Base-by-base conservation (phyloP, 2,113 vertebrate genomes). In the Halichoeres trimaculatus region DNA sequence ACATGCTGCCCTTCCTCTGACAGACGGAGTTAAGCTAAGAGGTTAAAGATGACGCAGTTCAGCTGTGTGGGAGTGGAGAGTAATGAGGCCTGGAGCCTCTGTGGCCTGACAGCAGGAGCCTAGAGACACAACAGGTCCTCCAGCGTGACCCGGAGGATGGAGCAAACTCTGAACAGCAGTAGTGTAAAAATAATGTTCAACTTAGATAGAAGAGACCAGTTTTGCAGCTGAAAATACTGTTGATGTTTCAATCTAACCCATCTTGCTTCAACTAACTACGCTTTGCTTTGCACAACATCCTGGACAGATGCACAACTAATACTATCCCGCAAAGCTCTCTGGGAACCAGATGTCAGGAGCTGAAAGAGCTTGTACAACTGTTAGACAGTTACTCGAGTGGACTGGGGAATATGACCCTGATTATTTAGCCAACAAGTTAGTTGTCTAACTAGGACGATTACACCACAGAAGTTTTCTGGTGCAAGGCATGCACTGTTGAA, bases 21-120 rank as follows among this genome's bases (percentile, higher is more conserved):
- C 88, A 84, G 80, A 90, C 76, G 59, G 77, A 72, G 75, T 57
- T 71, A 89, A 89, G 89, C 73, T 74, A 72, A 47, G 73, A 89
- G 85, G 90, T 92, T 91, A 90, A 92, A 89, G 76, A 86, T 93
- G 88, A 92, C 70, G 81, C 81, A 84, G 63, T 84, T 90, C 67
- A 87, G 81, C 88, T 90, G 88, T 88, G 85, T 87, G 76, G 89
- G 84, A 88, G 84, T 78, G 66, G 36, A 76, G 66, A 84, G 73
- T 73, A 84, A 85, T 73, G 86, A 85, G 76, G 61, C 74, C 22
- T 11, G 45, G 76, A 70, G 75, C 72, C 82, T 85, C 81, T 78
- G 24, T 10, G 66, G 83, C 74, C 61, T 61, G 64, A 79, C 57
- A 61, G 76, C 77, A 26, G 80, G 73, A 78, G 80, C 70, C 61